Conservation (phyloP, 2,113 vertebrate species). For the Bos indicus region DNA sequence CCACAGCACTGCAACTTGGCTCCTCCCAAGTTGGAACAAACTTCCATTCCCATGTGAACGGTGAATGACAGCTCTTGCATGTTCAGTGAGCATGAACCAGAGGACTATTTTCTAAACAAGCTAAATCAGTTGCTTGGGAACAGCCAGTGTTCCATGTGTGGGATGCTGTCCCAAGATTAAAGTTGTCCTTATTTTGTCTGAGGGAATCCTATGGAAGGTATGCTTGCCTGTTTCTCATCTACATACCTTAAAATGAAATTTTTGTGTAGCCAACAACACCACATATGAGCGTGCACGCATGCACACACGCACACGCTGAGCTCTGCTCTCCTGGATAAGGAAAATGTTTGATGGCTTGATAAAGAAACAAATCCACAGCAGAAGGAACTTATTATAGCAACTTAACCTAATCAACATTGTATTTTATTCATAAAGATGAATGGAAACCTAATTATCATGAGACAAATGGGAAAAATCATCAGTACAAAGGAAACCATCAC, state of each 20-base stretch:
- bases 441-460: background rate
- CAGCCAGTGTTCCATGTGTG: background rate
- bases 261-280: background rate
- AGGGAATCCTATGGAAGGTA: background rate
- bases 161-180: background rate
- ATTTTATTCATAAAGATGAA: constrained; percentile 15
- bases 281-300: background rate
- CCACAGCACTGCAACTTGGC: background rate
- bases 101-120: background rate
- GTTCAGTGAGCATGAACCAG: background rate
- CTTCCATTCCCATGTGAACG: background rate
- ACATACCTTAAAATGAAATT: background rate
- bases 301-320: background rate
- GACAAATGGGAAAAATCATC: background rate
- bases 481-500: background rate
- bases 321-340: background rate
- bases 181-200: background rate
- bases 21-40: background rate
- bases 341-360: background rate
- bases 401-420: background rate
- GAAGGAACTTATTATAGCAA: background rate
- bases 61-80: background rate
- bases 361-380: background rate
- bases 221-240: background rate
- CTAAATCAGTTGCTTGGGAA: background rate